A percentile compares a stretch with the other conserved stretches of the same genome.
These are phyloP conservation scores for Drosophila grimshawi DNA, from an alignment of 1,140 invertebrate species.

Conservation along the genomic window DNA sequence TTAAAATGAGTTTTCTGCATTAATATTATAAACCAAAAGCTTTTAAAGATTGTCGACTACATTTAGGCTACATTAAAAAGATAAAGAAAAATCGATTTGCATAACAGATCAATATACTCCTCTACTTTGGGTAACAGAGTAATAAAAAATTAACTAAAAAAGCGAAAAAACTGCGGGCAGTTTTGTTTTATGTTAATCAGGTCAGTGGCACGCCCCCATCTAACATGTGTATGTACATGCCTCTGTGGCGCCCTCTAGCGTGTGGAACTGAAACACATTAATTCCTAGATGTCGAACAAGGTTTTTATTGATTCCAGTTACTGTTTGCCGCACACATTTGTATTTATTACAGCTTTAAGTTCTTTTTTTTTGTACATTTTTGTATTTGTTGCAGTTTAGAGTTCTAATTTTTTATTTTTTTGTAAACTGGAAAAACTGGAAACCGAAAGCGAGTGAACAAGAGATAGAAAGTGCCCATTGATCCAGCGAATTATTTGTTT, in stretches of 20 bases:
- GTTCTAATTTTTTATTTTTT: background rate
- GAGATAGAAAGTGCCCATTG: background rate
- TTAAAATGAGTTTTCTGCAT: too few relatives aligned
- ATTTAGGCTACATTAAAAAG: too few relatives aligned
- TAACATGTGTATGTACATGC: background rate
- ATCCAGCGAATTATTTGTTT: slow-evolving; percentile 63
- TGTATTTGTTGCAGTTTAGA: slow-evolving; percentile 12
- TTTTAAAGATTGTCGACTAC: too few relatives aligned
- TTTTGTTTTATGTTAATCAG: slow-evolving; percentile 72
- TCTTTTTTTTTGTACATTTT: background rate
- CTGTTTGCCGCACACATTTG: background rate
- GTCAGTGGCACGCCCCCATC: slow-evolving; percentile 64
- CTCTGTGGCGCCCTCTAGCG: slow-evolving; percentile 16
- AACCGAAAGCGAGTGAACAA: background rate
- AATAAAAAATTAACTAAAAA: too few relatives aligned
- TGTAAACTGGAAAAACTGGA: slow-evolving; percentile 3
- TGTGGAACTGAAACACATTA: background rate
- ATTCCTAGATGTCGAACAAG: slow-evolving; percentile 30
- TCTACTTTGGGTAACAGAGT: too few relatives aligned
- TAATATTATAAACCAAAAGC: too few relatives aligned
- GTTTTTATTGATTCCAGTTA: slow-evolving; percentile 33
- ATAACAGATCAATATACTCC: too few relatives aligned
- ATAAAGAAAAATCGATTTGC: too few relatives aligned
- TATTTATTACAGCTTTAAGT: slow-evolving; percentile 9
- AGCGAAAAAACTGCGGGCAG: slow-evolving; percentile 62